Evolutionary conservation across 2,888 invertebrate species (phyloP).

Genomic region (Drosophila formosana): DNA sequence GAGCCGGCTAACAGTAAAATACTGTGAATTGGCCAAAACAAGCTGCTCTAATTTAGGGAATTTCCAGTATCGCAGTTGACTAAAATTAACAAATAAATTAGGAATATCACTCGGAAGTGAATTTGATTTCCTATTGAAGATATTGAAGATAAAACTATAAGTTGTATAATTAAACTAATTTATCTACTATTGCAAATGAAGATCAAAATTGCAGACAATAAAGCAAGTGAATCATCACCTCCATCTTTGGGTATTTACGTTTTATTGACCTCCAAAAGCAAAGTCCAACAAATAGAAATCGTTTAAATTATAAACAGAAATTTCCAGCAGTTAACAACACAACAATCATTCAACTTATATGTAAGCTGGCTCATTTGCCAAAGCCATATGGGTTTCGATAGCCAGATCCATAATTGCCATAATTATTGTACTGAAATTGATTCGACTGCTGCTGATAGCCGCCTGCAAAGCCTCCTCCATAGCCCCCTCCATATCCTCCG

Average conservation of each 20-base stretch:
- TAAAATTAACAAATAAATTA: conserved; percentile 5
- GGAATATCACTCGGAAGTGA: conserved; percentile 2
- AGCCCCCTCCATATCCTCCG: conserved; percentile 6
- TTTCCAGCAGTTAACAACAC: conserved; percentile 49
- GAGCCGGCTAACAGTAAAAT: conserved; percentile 24
- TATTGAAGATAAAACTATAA: neutral
- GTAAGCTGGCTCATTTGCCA: conserved; percentile 36
- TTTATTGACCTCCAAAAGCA: conserved; percentile 76
- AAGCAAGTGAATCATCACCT: conserved; percentile 60
- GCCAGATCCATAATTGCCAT: conserved; percentile 46
- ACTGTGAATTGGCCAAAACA: conserved; percentile 21
- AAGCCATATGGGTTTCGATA: conserved; percentile 48
- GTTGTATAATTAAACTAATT: neutral
- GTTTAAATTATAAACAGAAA: conserved; percentile 53
- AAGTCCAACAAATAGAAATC: conserved; percentile 61
- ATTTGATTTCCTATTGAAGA: conserved; percentile 6
- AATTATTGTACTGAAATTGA: conserved; percentile 48
- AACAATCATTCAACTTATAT: conserved; percentile 7
- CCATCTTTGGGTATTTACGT: conserved; percentile 69
- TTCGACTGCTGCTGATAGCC: conserved; percentile 43
- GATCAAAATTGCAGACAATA: conserved; percentile 8
- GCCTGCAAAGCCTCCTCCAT: conserved; percentile 14
- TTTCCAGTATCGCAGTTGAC: conserved; percentile 8
- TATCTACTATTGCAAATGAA: neutral
- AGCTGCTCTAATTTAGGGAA: conserved; percentile 13